Evolutionary conservation across 2,113 vertebrate genomes (phyloP), one percentile per base, ranked within the genome.

Genomic region (Onychorhynchus coronatus): DNA sequence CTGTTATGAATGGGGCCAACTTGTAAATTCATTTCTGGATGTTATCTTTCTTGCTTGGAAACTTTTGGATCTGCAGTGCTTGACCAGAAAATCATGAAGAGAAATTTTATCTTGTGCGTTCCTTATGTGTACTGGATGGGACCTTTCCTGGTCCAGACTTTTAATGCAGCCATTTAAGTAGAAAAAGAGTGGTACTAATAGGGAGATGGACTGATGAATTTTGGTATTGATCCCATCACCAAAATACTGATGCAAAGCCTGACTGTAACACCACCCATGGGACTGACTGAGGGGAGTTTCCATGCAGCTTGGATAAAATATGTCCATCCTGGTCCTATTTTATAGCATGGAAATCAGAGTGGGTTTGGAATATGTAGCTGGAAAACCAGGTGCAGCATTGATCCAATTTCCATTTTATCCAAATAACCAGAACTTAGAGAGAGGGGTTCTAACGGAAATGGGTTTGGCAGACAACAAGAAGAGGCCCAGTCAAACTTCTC

Each of bases 371-470:
- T 66, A 74, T 2, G 18, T 42, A 85, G 63, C 23, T 88, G 94
- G 93, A 96, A 96, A 96, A 91, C 92, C 94, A 95, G 91, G 95
- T 96, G 92, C 86, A 93, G 33, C 12, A 9, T 39, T 10, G 55
- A 61, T 96, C 66, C 90, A 85, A 47, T 55, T 96, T 91, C 59
- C 49, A 78, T 93, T 93, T 85, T 52, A 79, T 82, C 62, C 92
- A 93, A 68, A 84, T 89, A 83, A 75, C 86, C 84, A 89, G 62
- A 62, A 66, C 55, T 81, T 53, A 42, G 41, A 72, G 65, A 91
- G 86, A 25, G 31, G 11, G 33, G 27, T 37, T 93, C 71, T 81
- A 42, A 53, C 4, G 55, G 80, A 92, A 93, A 81, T 0, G 0
- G 46, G 25, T 82, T 82, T 93, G 83, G 92, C 88, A 75, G 70